phyloP scores from a whole-genome alignment of 2,888 invertebrate species.

The Lepidochrysops patricia region DNA sequence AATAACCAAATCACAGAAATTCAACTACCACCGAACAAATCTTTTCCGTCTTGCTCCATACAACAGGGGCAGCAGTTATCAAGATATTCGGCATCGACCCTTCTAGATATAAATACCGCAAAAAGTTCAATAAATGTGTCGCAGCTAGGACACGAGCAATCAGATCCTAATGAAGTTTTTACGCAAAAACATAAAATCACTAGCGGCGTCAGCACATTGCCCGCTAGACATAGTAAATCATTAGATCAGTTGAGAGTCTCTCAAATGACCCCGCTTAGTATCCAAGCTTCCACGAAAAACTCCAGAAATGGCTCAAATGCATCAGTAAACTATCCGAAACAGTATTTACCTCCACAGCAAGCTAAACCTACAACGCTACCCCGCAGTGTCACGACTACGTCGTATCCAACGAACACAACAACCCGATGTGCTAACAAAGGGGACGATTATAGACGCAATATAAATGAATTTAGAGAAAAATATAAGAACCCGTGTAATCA shows the following conservation, averaged over 20 bases:
- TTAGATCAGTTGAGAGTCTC: conserved; percentile 83
- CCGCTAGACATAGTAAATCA: conserved; percentile 86
- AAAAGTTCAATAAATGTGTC: conserved; percentile 44
- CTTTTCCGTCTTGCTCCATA: conserved; percentile 57
- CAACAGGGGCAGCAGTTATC: conserved; percentile 69
- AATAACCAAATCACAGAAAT: conserved; percentile 72
- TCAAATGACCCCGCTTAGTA: conserved; percentile 50
- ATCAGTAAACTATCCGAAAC: conserved; percentile 64
- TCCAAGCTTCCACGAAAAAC: conserved; percentile 49
- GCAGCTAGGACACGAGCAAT: conserved; percentile 44
- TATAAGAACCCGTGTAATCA: conserved; percentile 74
- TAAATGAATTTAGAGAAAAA: conserved; percentile 77
- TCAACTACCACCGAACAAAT: conserved; percentile 58
- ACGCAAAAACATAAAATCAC: conserved; percentile 57
- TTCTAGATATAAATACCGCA: conserved; percentile 59
- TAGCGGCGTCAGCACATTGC: conserved; percentile 72
- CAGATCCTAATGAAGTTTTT: conserved; percentile 45
- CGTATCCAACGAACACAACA: conserved; percentile 62
- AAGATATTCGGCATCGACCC: conserved; percentile 75
- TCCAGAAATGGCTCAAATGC: conserved; percentile 54
- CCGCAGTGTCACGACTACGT: conserved; percentile 63
- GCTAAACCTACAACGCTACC: conserved; percentile 66
- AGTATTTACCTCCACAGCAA: conserved; percentile 54
- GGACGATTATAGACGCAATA: conserved; percentile 74
- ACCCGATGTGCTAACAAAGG: conserved; percentile 59